Evolutionary conservation across 2,888 invertebrate species (phyloP).

Genomic region (Eumerus sabulonum): DNA sequence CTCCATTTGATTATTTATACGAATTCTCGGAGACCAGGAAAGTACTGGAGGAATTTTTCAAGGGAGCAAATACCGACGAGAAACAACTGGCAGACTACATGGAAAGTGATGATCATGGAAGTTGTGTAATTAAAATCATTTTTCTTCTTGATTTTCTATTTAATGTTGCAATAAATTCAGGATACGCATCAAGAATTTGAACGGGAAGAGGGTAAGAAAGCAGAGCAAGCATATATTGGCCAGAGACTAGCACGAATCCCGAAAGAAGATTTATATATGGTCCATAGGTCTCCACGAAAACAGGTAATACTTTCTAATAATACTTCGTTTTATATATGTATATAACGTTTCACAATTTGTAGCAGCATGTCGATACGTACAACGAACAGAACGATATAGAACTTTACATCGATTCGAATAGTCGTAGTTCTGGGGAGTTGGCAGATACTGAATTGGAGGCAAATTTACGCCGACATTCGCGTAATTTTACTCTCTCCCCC

Average conservation of each 20-base stretch:
- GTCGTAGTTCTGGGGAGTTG: conserved; percentile 77
- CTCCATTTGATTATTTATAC: conserved; percentile 92
- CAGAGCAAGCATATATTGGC: conserved; percentile 78
- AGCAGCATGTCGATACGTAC: conserved; percentile 72
- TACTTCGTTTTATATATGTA: too few relatives aligned
- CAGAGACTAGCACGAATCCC: conserved; percentile 78
- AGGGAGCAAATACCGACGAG: conserved; percentile 84
- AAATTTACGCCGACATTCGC: conserved; percentile 81
- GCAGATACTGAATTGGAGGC: conserved; percentile 77
- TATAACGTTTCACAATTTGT: conserved; percentile 30
- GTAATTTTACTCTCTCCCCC: conserved; percentile 93
- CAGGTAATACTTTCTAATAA: conserved; percentile 73
- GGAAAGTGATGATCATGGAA: conserved; percentile 77
- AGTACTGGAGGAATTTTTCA: conserved; percentile 94
- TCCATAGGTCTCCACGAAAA: conserved; percentile 76
- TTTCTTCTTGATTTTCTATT: not conserved
- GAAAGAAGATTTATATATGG: conserved; percentile 77
- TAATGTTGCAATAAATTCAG: conserved; percentile 58
- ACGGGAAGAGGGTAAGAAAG: conserved; percentile 74
- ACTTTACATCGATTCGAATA: conserved; percentile 78
- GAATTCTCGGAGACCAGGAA: conserved; percentile 96
- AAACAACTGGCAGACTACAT: conserved; percentile 78
- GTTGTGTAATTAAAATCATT: conserved; percentile 73
- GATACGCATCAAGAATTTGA: conserved; percentile 73
- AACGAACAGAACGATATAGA: conserved; percentile 78